These are phyloP conservation scores for Aix galericulata DNA, from an alignment of 2,113 vertebrate genomes.

Conservation along the genomic window DNA sequence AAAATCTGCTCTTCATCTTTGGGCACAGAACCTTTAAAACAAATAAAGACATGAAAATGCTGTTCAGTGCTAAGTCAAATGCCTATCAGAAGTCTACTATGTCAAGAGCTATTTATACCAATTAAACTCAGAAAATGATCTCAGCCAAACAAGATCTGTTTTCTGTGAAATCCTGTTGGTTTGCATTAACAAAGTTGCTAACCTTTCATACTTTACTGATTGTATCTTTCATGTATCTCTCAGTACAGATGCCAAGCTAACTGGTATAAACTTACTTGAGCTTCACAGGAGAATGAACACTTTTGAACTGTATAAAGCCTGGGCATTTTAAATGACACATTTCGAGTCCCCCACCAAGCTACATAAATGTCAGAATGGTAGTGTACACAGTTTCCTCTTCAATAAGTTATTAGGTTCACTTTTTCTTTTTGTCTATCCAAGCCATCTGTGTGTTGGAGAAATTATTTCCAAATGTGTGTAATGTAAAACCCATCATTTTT, in stretches of 20 bases:
- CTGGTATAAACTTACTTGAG: background rate
- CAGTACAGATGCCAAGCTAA: background rate
- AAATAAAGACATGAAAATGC: background rate
- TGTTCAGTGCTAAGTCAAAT: background rate
- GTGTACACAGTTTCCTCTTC: background rate
- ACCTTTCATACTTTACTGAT: background rate
- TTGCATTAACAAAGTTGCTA: background rate
- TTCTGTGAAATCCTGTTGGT: background rate
- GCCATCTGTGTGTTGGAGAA: slow-evolving; percentile 34
- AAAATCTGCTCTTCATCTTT: background rate
- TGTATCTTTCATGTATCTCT: background rate
- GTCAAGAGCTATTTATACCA: background rate
- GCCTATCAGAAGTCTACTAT: background rate
- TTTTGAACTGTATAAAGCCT: background rate
- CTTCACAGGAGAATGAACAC: background rate
- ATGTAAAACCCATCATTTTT: slow-evolving; percentile 34
- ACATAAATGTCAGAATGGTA: background rate
- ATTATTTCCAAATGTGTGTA: slow-evolving; percentile 4
- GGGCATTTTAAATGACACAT: background rate
- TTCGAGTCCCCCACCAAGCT: background rate
- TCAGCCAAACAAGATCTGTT: background rate
- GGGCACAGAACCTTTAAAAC: background rate
- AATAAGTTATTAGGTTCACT: slow-evolving; percentile 20
- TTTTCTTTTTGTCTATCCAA: slow-evolving; percentile 23
- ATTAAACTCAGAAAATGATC: background rate